phyloP scores from a whole-genome alignment of 1,140 invertebrate genomes.

The Caenorhabditis remanei region DNA sequence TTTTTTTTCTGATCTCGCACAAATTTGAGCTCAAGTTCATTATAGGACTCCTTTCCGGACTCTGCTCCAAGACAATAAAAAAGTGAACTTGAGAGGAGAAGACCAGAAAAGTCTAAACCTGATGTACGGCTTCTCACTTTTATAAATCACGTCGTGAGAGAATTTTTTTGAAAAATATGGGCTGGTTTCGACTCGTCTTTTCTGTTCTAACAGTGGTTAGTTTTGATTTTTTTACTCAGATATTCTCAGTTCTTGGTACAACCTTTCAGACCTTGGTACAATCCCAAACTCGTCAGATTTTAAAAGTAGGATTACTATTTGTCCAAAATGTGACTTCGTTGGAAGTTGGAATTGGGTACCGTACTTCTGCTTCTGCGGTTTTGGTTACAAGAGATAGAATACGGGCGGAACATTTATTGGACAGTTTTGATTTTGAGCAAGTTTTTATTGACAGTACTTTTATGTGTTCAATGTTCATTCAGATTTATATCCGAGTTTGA shows the following conservation, averaged over 20 bases:
- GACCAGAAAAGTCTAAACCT: not conserved
- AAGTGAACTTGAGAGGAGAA: not conserved
- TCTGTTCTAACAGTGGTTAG: not conserved
- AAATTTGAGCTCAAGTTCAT: not conserved
- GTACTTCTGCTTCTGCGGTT: conserved; percentile 13
- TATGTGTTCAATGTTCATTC: not conserved
- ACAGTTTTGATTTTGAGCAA: conserved; percentile 6
- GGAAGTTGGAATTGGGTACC: not conserved
- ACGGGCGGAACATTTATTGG: conserved; percentile 6
- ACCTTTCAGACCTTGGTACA: not conserved
- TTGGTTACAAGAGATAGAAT: conserved; percentile 6
- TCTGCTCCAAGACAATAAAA: not conserved
- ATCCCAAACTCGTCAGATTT: not conserved
- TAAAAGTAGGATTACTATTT: not conserved
- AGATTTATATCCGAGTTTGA: not conserved
- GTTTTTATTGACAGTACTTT: not conserved
- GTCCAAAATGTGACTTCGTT: not conserved
- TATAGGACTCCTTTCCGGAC: not conserved
- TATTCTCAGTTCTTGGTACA: too few relatives aligned
- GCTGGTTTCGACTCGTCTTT: not conserved
- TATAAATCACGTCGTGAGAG: not conserved
- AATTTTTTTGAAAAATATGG: conserved; percentile 65
- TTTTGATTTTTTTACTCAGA: not conserved
- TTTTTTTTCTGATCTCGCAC: not conserved
- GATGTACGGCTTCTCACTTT: conserved; percentile 14